Evolutionary conservation across 2,113 vertebrate genomes (phyloP).

Genomic region (Coregonus clupeaformis): DNA sequence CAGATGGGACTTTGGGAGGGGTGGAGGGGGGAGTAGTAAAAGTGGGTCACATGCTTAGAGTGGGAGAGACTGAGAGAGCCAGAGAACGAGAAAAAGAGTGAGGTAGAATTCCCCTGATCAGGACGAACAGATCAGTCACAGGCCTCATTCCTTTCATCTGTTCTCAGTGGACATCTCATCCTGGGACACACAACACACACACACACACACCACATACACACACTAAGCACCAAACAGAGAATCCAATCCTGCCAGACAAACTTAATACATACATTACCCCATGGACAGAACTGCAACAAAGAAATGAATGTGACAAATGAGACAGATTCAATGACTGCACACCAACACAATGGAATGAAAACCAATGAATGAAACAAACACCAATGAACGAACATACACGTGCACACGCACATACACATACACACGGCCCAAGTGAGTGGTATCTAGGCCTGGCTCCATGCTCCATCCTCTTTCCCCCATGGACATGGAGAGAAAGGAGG

Average conservation of each 20-base stretch:
- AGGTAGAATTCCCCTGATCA: constrained; percentile 74
- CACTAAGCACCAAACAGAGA: background rate
- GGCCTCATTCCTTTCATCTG: constrained; percentile 76
- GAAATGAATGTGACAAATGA: constrained; percentile 39
- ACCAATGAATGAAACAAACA: constrained; percentile 16
- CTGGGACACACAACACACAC: constrained; percentile 63
- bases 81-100: constrained; percentile 56
- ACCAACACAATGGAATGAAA: constrained; percentile 47
- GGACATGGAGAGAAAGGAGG: constrained; percentile 40
- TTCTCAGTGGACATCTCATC: constrained; percentile 73
- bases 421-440: constrained; percentile 47
- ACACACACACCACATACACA: background rate
- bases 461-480: constrained; percentile 27
- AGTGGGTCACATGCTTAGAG: constrained; percentile 63
- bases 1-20: constrained; percentile 66
- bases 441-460: constrained; percentile 58
- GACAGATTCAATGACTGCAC: constrained; percentile 59
- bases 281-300: constrained; percentile 69
- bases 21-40: constrained; percentile 59
- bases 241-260: constrained; percentile 49
- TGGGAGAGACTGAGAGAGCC: constrained; percentile 34
- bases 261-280: constrained; percentile 66
- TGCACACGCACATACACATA: constrained; percentile 27
- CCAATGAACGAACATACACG: constrained; percentile 20
- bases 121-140: constrained; percentile 76